Evolutionary conservation across 2,888 invertebrate genomes (phyloP), one percentile per base, ranked within the genome.

Genomic region (Blastobasis lacticolella): DNA sequence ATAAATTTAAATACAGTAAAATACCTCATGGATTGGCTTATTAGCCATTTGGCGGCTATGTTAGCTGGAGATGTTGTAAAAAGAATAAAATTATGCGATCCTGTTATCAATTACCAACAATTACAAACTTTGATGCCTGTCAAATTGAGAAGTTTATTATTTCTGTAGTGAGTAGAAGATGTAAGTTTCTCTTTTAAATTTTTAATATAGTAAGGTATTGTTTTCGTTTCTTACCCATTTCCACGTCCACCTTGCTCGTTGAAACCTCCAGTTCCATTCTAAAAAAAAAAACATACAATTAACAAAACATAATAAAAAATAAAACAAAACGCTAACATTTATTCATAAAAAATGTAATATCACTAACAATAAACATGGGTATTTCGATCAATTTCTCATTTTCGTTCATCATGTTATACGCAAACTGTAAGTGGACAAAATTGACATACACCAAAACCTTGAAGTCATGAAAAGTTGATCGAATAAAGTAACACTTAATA

Each of bases 221-320:
- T 23, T 1, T 23, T 23, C 23, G 23, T 23, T 23, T 23, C 93
- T 90, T 88, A 94, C 94, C 95, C 95, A 91, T 95, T 95, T 49
- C 92, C 91, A 58, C 95, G 90, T 57, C 94, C 93, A 49, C 92
- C 92, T 61, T 94, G 91, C 64, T 95, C 95, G 54, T 93, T 93
- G 57, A 93, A 94, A 58, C 93, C 90, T 52, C 93, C 94, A 64
- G 93, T 92, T 61, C 95, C 95, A 92, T 95, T 96, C 95, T 95
- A 91, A 90, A 93, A 93, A 91, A 85, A 90, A 86, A 89, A 87
- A 85, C 83, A 79, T 82, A 81, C 74, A 80, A 64, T 71, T 65
- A 67, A 63, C 63, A 68, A 62, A 64, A 63, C 64, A 69, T 71
- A 71, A 65, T 51, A 57, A 61, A 71, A 69, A 69, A 59, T 45